These are phyloP conservation scores for Trichogramma dendrolimi DNA, from an alignment of 2,888 invertebrate genomes.

Conservation along the genomic window DNA sequence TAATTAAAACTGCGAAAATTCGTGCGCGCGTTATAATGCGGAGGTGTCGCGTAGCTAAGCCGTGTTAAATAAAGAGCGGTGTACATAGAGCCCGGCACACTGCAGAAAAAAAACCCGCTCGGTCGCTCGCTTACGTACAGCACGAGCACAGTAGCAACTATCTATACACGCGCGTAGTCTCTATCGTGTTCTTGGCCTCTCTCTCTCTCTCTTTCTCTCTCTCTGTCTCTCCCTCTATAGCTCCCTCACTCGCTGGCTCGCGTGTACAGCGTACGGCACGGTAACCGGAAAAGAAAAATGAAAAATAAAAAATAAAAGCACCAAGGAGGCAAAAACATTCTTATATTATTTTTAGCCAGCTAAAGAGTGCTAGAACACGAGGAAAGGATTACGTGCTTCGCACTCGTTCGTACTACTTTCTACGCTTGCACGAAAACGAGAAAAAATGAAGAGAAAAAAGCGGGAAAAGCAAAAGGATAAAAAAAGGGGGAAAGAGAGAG, in stretches of 20 bases:
- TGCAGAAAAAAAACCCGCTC: neutral
- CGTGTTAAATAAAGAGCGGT: too few species aligned
- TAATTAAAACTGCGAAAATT: too few species aligned
- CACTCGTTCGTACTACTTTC: neutral
- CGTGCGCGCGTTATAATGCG: too few species aligned
- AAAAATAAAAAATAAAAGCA: neutral
- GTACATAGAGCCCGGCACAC: neutral
- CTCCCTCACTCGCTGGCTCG: too few species aligned
- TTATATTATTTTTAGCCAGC: slow-evolving; percentile 21
- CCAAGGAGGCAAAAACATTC: slow-evolving; percentile 15
- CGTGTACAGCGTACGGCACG: too few species aligned
- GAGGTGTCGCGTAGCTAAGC: too few species aligned
- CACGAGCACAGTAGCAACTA: too few species aligned
- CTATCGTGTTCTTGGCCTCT: too few species aligned
- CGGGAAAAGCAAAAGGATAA: neutral
- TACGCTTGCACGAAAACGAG: neutral
- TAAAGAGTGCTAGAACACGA: neutral
- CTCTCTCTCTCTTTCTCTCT: too few species aligned
- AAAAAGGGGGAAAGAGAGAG: neutral
- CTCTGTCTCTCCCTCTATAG: too few species aligned
- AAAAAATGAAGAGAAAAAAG: neutral
- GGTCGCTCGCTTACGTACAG: too few species aligned
- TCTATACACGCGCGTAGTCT: too few species aligned
- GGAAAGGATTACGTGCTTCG: slow-evolving; percentile 23
- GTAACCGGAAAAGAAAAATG: neutral